Evolutionary conservation across 2,888 invertebrate genomes (phyloP).

Genomic region (Baccha elongata): DNA sequence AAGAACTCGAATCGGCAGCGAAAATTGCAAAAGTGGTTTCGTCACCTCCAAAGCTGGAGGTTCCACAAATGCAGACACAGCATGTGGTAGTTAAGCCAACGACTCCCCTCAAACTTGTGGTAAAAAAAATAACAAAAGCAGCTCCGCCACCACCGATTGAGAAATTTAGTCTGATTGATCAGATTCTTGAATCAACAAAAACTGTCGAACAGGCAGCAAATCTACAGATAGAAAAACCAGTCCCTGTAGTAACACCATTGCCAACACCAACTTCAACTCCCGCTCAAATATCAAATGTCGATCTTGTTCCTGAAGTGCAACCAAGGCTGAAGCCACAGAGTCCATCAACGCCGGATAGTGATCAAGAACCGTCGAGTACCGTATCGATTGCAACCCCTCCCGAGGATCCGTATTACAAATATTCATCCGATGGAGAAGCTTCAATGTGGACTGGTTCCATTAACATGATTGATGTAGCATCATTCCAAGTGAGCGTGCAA

Average conservation of each 20-base stretch:
- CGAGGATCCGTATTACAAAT: slow-evolving; percentile 78
- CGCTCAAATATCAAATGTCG: slow-evolving; percentile 40
- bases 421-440: slow-evolving; percentile 74
- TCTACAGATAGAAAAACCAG: slow-evolving; percentile 75
- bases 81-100: slow-evolving; percentile 3
- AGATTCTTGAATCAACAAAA: slow-evolving; percentile 81
- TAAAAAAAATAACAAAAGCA: slow-evolving; percentile 75
- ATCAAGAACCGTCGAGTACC: slow-evolving; percentile 91
- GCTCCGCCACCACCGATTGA: slow-evolving; percentile 64
- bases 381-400: slow-evolving; percentile 86
- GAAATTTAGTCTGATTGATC: slow-evolving; percentile 80
- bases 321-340: slow-evolving; percentile 42
- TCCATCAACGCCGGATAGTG: slow-evolving; percentile 83
- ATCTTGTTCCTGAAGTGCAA: slow-evolving; percentile 47
- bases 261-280: slow-evolving; percentile 2
- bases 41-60: slow-evolving; percentile 2
- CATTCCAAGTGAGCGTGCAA: slow-evolving; percentile 92
- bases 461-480: slow-evolving; percentile 95
- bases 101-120: slow-evolving; percentile 10
- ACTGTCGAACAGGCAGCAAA: slow-evolving; percentile 81
- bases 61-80: background rate
- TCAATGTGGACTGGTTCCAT: slow-evolving; percentile 87
- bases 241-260: background rate
- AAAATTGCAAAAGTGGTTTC: slow-evolving; percentile 22
- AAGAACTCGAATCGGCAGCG: slow-evolving; percentile 15